Conservation (phyloP, 2,888 invertebrate species). For the Horisme vitalbata region DNA sequence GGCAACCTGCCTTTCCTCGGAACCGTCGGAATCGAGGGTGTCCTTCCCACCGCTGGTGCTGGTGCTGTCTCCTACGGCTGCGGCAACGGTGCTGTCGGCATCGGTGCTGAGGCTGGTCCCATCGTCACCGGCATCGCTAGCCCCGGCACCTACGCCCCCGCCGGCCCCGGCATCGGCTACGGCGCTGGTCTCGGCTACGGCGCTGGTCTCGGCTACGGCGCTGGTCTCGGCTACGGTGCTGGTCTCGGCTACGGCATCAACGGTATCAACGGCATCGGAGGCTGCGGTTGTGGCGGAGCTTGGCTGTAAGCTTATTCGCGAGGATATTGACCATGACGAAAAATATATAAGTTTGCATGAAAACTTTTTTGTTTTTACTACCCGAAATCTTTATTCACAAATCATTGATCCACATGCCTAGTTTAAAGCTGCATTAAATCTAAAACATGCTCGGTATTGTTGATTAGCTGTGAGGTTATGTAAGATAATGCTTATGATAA, state of each 20-base stretch:
- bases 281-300: background rate
- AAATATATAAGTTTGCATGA: background rate
- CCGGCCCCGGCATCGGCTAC: conserved; percentile 21
- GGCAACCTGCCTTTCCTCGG: conserved; percentile 51
- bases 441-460: no score
- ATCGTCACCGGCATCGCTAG: conserved; percentile 22
- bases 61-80: conserved; percentile 40
- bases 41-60: conserved; percentile 40
- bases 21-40: conserved; percentile 45
- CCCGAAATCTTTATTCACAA: no score
- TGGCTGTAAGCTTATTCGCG: background rate
- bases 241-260: no score
- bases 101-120: conserved; percentile 29
- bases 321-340: background rate
- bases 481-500: no score
- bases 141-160: conserved; percentile 23
- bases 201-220: conserved; percentile 32
- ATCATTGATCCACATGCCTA: no score
- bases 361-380: background rate
- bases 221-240: conserved; percentile 15
- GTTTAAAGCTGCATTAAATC: no score
- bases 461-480: no score
- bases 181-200: conserved; percentile 13
- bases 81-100: conserved; percentile 34
- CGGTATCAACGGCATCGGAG: conserved; percentile 22